These are phyloP conservation scores for Aspiorhynchus laticeps DNA, from an alignment of 2,113 vertebrate genomes.

Conservation along the genomic window DNA sequence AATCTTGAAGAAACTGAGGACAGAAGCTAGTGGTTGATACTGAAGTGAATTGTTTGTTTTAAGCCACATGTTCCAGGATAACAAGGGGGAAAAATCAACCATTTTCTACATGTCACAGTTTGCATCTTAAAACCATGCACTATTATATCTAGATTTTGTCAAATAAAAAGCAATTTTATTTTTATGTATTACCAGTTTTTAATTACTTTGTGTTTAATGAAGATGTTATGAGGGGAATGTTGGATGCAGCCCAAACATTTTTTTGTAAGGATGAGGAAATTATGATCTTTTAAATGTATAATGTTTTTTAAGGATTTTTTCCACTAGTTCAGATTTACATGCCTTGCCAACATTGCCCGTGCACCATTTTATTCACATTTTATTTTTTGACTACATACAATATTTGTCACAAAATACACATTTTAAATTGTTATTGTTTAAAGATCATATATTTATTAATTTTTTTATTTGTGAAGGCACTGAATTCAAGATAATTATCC, in stretches of 20 bases:
- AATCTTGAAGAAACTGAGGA: conserved; percentile 82
- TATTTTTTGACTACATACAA: background rate
- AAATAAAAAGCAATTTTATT: conserved; percentile 11
- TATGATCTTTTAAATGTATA: background rate
- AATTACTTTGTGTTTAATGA: background rate
- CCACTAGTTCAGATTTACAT: background rate
- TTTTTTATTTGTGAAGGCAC: background rate
- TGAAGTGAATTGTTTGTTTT: background rate
- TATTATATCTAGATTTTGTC: background rate
- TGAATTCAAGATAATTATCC: background rate
- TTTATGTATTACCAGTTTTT: background rate
- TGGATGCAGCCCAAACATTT: background rate
- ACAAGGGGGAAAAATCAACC: too few relatives aligned
- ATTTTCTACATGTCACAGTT: background rate
- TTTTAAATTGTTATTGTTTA: too few relatives aligned
- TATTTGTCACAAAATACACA: background rate
- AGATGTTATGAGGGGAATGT: background rate
- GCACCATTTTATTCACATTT: background rate
- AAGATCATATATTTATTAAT: background rate
- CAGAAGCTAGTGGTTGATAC: conserved; percentile 72
- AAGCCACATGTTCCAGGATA: background rate
- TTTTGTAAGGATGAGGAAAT: background rate
- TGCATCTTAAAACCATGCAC: background rate
- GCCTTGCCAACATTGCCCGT: background rate
- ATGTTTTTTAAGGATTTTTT: background rate